Percentiles rank a stretch among this genome's conserved stretches.
Evolutionary conservation across 1,140 invertebrate genomes (phyloP).

Genomic region (Scaptomyza pallida): DNA sequence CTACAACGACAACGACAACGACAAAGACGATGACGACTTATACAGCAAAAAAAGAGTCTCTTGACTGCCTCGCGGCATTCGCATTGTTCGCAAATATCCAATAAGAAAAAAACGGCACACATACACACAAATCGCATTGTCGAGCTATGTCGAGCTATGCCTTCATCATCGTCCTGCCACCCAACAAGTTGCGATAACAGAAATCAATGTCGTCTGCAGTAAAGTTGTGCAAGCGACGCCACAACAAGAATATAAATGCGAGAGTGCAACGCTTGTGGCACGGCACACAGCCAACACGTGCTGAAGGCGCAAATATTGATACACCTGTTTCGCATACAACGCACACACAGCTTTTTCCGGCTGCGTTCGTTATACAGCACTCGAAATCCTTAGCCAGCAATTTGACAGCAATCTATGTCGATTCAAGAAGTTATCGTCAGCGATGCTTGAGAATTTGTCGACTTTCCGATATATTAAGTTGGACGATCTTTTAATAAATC

Average conservation of each 20-base stretch:
- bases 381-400: constrained; percentile 1
- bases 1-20: not conserved
- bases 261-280: constrained; percentile 26
- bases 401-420: not conserved
- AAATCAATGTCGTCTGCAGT: constrained; percentile 68
- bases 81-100: constrained; percentile 54
- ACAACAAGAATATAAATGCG: constrained; percentile 13
- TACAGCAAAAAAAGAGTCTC: not conserved
- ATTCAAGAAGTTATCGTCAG: too few species aligned
- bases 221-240: constrained; percentile 11
- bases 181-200: constrained; percentile 45
- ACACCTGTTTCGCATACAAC: constrained; percentile 16
- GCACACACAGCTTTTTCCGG: not conserved
- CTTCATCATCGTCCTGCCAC: not conserved
- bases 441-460: too few species aligned
- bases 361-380: not conserved
- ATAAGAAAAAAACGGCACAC: constrained; percentile 52
- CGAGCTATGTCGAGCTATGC: not conserved
- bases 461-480: too few species aligned
- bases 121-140: constrained; percentile 10
- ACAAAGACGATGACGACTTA: too few species aligned
- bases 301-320: constrained; percentile 40
- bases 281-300: constrained; percentile 16
- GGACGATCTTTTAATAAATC: too few species aligned
- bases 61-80: constrained; percentile 4